Evolutionary conservation across 2,113 vertebrate genomes (phyloP), one percentile per base, ranked within the genome.

Genomic region (Chaetodon trifascialis): DNA sequence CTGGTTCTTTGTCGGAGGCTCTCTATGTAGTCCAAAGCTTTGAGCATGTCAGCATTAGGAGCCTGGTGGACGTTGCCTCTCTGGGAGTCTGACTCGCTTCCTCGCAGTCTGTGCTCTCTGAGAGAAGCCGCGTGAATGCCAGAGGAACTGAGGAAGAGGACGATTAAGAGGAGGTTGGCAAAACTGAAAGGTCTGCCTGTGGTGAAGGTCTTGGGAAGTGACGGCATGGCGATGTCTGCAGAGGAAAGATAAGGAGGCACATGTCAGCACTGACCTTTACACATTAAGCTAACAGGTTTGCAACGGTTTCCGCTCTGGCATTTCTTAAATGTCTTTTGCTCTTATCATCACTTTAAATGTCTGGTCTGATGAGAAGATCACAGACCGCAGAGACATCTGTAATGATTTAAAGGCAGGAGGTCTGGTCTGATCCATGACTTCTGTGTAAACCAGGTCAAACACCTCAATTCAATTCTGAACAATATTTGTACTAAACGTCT

Each of bases 11-110:
- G 96, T 65, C 92, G 96, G 78, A 99, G 97, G 64, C 94, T 96
- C 90, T 99, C 95, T 64, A 99, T 97, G 94, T 98, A 98, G 84
- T 97, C 96, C 92, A 99, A 89, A 49, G 98, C 97, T 94, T 96
- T 97, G 88, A 99, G 95, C 97, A 99, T 98, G 67, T 99, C 97
- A 0, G 95, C 92, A 11, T 95, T 96, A 6, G 96, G 96, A 71
- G 95, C 59, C 52, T 88, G 94, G 30, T 89, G 95, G 90, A 77
- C 94, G 92, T 85, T 93, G 86, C 68, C 94, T 92, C 72, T 96
- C 54, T 47, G 86, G 15, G 83, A 16, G 46, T 90, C 96, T 64
- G 95, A 93, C 30, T 97, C 96, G 79, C 95, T 96, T 79, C 95
- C 96, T 74, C 94, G 92, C 83, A 96, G 91, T 89, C 96, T 96